These are phyloP conservation scores for Oedothorax gibbosus DNA, from an alignment of 1,140 invertebrate species.

Conservation along the genomic window DNA sequence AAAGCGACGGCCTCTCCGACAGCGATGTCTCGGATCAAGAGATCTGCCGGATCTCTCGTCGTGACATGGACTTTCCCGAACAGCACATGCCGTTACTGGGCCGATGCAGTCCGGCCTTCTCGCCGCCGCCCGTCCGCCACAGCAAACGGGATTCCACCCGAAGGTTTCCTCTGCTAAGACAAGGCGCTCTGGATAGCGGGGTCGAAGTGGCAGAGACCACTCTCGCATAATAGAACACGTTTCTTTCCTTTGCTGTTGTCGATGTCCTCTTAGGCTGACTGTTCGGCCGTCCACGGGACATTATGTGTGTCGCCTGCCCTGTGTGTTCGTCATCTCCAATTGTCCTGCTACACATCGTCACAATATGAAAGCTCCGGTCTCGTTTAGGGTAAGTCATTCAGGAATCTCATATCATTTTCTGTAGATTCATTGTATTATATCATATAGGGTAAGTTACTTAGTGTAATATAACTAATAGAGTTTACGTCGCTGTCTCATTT, in stretches of 20 bases:
- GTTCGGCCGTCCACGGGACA: neutral
- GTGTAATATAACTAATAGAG: too few relatives aligned
- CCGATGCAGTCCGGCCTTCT: constrained; percentile 44
- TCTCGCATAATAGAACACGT: constrained; percentile 22
- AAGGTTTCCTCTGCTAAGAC: constrained; percentile 57
- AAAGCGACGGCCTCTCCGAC: constrained; percentile 64
- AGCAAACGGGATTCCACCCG: constrained; percentile 51
- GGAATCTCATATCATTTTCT: too few relatives aligned
- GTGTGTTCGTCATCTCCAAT: constrained; percentile 5
- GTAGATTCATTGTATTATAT: too few relatives aligned
- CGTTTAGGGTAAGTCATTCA: neutral
- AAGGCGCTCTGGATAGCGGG: constrained; percentile 61
- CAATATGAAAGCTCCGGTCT: neutral
- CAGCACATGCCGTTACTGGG: constrained; percentile 48
- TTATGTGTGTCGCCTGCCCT: constrained; percentile 11
- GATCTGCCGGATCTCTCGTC: constrained; percentile 16
- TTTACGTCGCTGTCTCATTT: too few relatives aligned
- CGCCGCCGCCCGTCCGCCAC: constrained; percentile 41
- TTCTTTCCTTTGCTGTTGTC: constrained; percentile 18
- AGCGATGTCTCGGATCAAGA: constrained; percentile 55
- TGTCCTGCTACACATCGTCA: constrained; percentile 1
- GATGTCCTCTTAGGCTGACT: constrained; percentile 20
- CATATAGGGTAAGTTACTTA: too few relatives aligned
- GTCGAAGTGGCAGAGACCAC: constrained; percentile 19
- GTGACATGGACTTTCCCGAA: constrained; percentile 52